These are phyloP conservation scores for Mantis religiosa DNA, from an alignment of 2,888 invertebrate species.

Conservation along the genomic window DNA sequence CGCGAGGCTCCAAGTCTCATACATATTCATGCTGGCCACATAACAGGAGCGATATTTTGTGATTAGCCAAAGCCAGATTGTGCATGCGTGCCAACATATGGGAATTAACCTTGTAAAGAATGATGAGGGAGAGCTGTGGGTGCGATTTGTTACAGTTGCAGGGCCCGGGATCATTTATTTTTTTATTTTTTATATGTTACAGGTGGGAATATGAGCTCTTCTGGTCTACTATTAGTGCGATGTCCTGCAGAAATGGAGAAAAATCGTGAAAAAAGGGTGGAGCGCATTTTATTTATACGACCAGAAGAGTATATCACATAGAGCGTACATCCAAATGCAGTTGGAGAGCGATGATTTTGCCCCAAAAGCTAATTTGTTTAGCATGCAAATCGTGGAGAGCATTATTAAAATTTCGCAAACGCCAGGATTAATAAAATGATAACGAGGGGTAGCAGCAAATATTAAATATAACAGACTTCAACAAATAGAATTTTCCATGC, in stretches of 20 bases:
- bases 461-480: neutral
- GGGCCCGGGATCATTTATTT: neutral
- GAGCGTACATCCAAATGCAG: neutral
- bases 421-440: neutral
- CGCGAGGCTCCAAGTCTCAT: neutral
- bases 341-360: neutral
- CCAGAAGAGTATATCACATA: neutral
- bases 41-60: slow-evolving; percentile 7
- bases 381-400: neutral
- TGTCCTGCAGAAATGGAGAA: neutral
- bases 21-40: slow-evolving; percentile 8
- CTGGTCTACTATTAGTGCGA: neutral
- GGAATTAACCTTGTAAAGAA: slow-evolving; percentile 9
- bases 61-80: neutral
- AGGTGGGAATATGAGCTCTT: neutral
- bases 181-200: neutral
- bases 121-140: neutral
- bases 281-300: neutral
- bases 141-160: neutral
- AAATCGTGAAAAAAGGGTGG: neutral
- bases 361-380: neutral
- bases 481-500: neutral
- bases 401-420: neutral
- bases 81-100: neutral
- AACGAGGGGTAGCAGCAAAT: neutral